Base-by-base conservation (phyloP, 2,113 vertebrate genomes). In the Microtus richardsoni region DNA sequence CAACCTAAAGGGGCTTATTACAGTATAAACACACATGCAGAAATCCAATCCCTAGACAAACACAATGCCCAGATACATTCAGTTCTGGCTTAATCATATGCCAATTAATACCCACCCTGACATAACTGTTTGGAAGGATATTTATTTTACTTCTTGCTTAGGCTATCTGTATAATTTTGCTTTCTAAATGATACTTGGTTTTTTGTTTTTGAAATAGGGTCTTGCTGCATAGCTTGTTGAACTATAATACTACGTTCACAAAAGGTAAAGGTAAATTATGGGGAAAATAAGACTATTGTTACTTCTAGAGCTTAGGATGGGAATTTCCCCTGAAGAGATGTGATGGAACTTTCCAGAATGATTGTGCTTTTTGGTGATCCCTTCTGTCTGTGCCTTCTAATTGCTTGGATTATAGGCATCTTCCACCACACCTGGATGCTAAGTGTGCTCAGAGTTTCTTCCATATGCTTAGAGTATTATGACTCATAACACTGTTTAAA, bases 61-160 rank as follows among this genome's bases (percentile, higher is more conserved):
- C 7, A 91, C 66, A 66, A 73, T 24, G 5, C 24, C 52, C 71
- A 92, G 44, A 88, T 82, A 85, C 36, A 95, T 91, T 64, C 26
- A 78, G 22, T 77, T 89, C 13, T 92, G 74, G 66, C 21, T 92
- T 91, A 82, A 24, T 86, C 62, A 39, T 13, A 89, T 28, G 93
- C 52, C 62, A 91, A 75, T 77, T 58, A 78, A 66, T 75, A 82
- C 5, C 89, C 74, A 91, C 36, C 2, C 33, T 74, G 9, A 2
- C 78, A 70, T 86, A 47, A 92, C 28, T 70, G 33, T 95, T 94
- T 93, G 47, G 33, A 86, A 77, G 52, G 26, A 36, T 58, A 64
- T 89, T 87, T 74, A 74, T 84, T 71, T 71, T 92, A 88, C 92
- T n/a, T 68, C 41, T 44, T 91, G 13, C 28, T 93, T 92, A 73